Evolutionary conservation across 2,113 vertebrate genomes (phyloP), one percentile per base, ranked within the genome.

Genomic region (Leptocoma aspasia): DNA sequence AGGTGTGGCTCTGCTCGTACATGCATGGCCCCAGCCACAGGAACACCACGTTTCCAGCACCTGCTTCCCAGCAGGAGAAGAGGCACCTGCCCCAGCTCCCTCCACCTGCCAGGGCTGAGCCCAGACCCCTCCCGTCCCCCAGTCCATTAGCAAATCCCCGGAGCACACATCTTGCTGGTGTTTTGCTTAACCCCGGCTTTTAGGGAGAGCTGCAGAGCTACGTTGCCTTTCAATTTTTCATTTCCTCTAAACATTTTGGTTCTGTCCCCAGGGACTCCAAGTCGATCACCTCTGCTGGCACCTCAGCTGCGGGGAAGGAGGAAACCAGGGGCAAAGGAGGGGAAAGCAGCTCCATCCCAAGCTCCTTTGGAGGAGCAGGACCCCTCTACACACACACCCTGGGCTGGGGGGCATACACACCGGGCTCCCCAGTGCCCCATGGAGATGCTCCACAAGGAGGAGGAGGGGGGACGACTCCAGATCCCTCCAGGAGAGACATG

Each of bases 381-480:
- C 10, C 10, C 26, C 56, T 63, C 63, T 26, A 28, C 26, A 13
- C 0, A 1, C 33, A 21, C 1, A 1, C 8, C 18, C 16, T 2
- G 5, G 26, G 22, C 66, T 0, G 0, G 89, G 37, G 16, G 44
- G 8, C 5, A 79, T 26, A 24, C n/a, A 19, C 19, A 20, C 4
- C 0, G 1, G 41, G 26, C 12, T 9, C 22, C 27, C 56, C 52
- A 31, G 42, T 7, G 17, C 13, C n/a, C 39, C 71, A 35, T 4
- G 13, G 52, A 89, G 33, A 45, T 31, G 37, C 11, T 59, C 49
- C 42, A 88, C 44, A 26, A 66, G 44, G 13, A 75, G 11, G 27
- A 30, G n/a, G 10, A 13, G 0, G 1, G 21, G 11, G 22, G 7
- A 5, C 0, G 0, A 10, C 4, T n/a, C 5, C 30, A 4, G 2